Percentiles rank a stretch among this genome's conserved stretches.
Evolutionary conservation across 2,888 invertebrate species (phyloP).

Genomic region (Polydrusus cervinus): DNA sequence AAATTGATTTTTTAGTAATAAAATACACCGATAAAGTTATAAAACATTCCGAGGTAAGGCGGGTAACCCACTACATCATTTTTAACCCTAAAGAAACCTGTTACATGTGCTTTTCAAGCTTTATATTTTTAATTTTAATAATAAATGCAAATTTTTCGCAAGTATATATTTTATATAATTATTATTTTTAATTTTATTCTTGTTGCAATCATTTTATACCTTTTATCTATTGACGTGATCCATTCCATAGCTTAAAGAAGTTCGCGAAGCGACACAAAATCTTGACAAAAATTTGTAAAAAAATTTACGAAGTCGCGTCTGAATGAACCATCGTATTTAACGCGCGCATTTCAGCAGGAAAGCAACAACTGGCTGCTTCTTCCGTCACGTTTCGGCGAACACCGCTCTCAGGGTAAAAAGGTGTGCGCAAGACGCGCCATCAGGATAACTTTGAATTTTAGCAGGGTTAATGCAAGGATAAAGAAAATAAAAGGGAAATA

Average conservation of each 20-base stretch:
- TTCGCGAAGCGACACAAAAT: conserved; percentile 18
- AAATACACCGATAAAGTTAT: too few species aligned
- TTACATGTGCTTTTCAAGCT: too few species aligned
- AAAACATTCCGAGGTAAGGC: too few species aligned
- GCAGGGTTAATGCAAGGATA: conserved; percentile 18
- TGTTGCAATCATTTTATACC: conserved; percentile 53
- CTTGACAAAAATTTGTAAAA: conserved; percentile 4
- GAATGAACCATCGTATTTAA: conserved; percentile 28
- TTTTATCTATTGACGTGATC: conserved; percentile 63
- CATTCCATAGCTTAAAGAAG: conserved; percentile 59
- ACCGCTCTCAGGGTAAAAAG: conserved; percentile 39
- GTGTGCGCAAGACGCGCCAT: conserved; percentile 51
- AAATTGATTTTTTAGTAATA: too few species aligned
- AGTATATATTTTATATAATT: too few species aligned
- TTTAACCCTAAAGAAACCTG: too few species aligned
- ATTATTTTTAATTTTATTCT: too few species aligned
- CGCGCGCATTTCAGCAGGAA: conserved; percentile 52
- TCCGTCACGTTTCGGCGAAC: conserved; percentile 42
- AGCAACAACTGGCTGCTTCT: conserved; percentile 58
- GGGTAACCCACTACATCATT: too few species aligned
- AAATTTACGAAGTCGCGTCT: conserved; percentile 42
- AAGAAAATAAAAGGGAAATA: conserved; percentile 9
- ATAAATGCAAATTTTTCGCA: too few species aligned
- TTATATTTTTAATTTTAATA: too few species aligned
- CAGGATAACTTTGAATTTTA: conserved; percentile 35